phyloP scores from a whole-genome alignment of 2,888 invertebrate species.

The Cynaeus angustus region DNA sequence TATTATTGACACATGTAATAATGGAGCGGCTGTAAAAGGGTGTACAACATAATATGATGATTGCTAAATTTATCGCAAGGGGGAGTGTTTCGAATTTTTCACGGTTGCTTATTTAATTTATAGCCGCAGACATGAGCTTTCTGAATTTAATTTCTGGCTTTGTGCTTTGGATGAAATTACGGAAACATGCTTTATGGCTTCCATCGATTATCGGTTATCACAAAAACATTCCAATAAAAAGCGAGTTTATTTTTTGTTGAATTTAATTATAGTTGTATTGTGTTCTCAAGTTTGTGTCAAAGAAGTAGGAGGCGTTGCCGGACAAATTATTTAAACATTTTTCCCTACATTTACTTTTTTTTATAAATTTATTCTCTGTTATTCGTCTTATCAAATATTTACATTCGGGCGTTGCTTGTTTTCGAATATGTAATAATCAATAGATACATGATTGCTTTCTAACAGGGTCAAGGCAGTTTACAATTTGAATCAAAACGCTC shows the following conservation, averaged over 20 bases:
- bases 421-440: conserved; percentile 13
- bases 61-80: conserved; percentile 15
- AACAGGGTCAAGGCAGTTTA: neutral
- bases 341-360: too few relatives aligned
- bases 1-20: conserved; percentile 28
- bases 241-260: too few relatives aligned
- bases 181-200: too few relatives aligned
- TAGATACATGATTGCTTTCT: neutral
- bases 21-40: conserved; percentile 21
- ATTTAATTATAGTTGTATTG: too few relatives aligned
- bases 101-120: conserved; percentile 16
- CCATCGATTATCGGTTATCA: too few relatives aligned
- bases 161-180: neutral
- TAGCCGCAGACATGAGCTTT: neutral
- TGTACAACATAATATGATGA: conserved; percentile 27
- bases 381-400: neutral
- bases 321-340: too few relatives aligned
- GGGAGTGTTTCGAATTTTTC: conserved; percentile 19
- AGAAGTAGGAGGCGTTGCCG: too few relatives aligned
- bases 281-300: too few relatives aligned
- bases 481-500: too few relatives aligned
- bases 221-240: too few relatives aligned
- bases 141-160: conserved; percentile 10
- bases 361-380: too few relatives aligned
- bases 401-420: neutral